These are phyloP conservation scores for Amphipyra tragopoginis DNA, from an alignment of 2,888 invertebrate species.

Conservation along the genomic window DNA sequence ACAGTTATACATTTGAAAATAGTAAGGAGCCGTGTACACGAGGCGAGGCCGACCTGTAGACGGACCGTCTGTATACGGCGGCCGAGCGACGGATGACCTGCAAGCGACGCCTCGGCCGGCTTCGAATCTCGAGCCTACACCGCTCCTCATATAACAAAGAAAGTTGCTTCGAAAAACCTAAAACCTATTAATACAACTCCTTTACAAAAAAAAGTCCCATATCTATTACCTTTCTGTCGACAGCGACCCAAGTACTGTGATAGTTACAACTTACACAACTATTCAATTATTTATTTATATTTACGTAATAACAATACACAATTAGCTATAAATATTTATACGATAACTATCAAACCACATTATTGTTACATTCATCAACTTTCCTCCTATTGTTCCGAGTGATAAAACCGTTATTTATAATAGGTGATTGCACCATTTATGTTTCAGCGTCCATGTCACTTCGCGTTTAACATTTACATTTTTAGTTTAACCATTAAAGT, in stretches of 20 bases:
- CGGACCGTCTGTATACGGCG: constrained; percentile 31
- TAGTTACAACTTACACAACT: constrained; percentile 89
- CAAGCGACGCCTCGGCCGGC: constrained; percentile 26
- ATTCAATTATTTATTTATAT: constrained; percentile 90
- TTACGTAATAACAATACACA: constrained; percentile 90
- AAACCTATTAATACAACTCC: constrained; percentile 79
- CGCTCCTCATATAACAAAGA: constrained; percentile 62
- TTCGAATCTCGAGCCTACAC: constrained; percentile 14
- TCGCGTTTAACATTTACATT: constrained; percentile 78
- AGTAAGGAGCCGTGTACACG: constrained; percentile 44
- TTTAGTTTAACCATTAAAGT: constrained; percentile 85
- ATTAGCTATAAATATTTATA: constrained; percentile 90
- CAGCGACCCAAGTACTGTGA: constrained; percentile 84
- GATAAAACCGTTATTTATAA: constrained; percentile 77
- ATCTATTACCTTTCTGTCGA: constrained; percentile 74
- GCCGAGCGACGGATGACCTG: constrained; percentile 20
- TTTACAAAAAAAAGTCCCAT: constrained; percentile 77
- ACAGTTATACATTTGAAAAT: constrained; percentile 60
- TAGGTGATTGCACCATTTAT: constrained; percentile 81
- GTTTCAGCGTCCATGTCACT: constrained; percentile 85
- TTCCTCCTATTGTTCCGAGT: constrained; percentile 81
- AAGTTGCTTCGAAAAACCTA: constrained; percentile 68
- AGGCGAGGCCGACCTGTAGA: constrained; percentile 42
- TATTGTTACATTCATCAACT: constrained; percentile 85
- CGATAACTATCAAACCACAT: constrained; percentile 88